Base-by-base conservation (phyloP, 2,888 invertebrate genomes). In the Drosophila mayaguana region DNA sequence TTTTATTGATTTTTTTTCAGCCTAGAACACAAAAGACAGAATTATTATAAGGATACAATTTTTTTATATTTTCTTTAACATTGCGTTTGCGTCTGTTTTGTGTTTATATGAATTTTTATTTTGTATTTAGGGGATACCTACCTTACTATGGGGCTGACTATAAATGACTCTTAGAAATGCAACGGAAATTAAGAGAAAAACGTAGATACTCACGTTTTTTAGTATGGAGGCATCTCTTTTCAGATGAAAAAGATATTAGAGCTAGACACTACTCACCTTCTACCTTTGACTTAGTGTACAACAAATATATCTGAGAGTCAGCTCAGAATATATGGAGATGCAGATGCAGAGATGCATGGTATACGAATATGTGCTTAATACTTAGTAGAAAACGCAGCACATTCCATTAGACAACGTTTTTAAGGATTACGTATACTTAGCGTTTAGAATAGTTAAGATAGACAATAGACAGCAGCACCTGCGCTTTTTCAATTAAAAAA, bases 351-450 rank as follows among this genome's bases (percentile, higher is more conserved):
- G 51, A 51, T 60, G 53, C 59, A 60, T 59, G 60, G 22, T 73
- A 55, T 64, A 57, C 72, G 56, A 71, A 50, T 65, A 57, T 74
- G 71, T 79, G 73, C 80, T 79, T 66, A 72, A 76, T 85, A 71
- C 73, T 74, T 78, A 81, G 63, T 78, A 57, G 80, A 73, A 74
- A 83, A 85, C 75, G 73, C 75, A 72, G 73, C 83, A 67, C 86
- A 83, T 78, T 86, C 83, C 75, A 68, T 68, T 70, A 87, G 72
- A 72, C 81, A 81, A 71, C 72, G 62, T 63, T 51, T 34, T 51
- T 51, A 54, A 51, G 67, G 51, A 64, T 45, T 55, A 64, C 38
- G 40, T 48, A 63, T 66, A 54, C 46, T 72, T 72, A 72, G 80
- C 61, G 54, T 57, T 72, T 68, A 79, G 63, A 54, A 50, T 51